phyloP scores from a whole-genome alignment of 2,113 vertebrate genomes.

The Anguilla japonica region DNA sequence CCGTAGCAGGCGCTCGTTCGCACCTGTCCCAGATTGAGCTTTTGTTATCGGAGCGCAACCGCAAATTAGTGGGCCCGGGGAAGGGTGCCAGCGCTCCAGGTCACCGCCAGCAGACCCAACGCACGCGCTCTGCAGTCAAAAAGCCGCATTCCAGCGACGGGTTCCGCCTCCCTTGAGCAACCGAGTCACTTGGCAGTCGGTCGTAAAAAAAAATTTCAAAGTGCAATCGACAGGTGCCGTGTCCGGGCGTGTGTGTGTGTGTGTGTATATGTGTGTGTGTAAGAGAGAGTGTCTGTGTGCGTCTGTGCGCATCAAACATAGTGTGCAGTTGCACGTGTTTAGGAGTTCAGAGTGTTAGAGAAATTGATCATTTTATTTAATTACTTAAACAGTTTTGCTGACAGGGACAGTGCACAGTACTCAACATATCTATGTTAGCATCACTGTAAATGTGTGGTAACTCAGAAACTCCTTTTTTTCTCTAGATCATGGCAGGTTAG shows the following conservation, averaged over 20 bases:
- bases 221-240: not conserved
- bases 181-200: not conserved
- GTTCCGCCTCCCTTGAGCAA: not conserved
- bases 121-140: not conserved
- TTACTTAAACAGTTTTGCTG: too few relatives aligned
- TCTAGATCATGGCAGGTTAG: too few relatives aligned
- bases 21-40: not conserved
- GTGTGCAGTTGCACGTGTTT: too few relatives aligned
- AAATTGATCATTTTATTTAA: too few relatives aligned
- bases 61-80: not conserved
- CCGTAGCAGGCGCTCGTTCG: not conserved
- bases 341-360: too few relatives aligned
- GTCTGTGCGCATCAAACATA: too few relatives aligned
- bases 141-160: not conserved
- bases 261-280: slow-evolving; percentile 16
- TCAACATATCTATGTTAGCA: too few relatives aligned
- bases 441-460: too few relatives aligned
- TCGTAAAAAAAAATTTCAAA: not conserved
- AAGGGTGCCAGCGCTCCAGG: not conserved
- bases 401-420: too few relatives aligned
- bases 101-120: not conserved
- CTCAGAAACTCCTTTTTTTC: too few relatives aligned
- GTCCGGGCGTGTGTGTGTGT: not conserved
- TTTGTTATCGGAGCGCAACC: not conserved
- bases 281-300: not conserved